phyloP scores from a whole-genome alignment of 2,797 vertebrate species.

The Gymnothorax javanicus region DNA sequence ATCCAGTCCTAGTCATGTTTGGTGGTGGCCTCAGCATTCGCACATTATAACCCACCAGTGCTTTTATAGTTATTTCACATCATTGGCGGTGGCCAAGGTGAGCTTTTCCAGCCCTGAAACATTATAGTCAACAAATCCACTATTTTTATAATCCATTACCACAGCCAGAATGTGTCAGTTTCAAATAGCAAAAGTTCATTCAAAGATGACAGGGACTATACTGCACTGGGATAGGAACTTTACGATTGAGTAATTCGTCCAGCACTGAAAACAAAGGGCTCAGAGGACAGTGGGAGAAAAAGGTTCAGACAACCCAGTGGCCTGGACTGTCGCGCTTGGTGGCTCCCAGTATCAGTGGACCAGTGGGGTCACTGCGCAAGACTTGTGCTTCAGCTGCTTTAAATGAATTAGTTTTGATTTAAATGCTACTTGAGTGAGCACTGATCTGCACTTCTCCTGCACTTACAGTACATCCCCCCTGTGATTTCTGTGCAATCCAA shows the following conservation, averaged over 20 bases:
- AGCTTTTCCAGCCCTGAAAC: neutral
- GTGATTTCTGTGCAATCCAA: neutral
- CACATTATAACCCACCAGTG: neutral
- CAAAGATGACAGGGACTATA: neutral
- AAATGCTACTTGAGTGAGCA: neutral
- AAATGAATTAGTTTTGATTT: constrained; percentile 1
- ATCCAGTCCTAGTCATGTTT: neutral
- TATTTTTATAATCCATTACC: neutral
- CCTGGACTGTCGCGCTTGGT: neutral
- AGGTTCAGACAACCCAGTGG: neutral
- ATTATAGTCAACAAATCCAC: neutral
- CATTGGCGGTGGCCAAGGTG: neutral
- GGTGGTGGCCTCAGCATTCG: neutral
- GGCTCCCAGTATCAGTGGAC: neutral
- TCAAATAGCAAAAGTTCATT: neutral
- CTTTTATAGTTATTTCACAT: neutral
- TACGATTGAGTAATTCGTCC: neutral
- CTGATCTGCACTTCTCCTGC: constrained; percentile 2
- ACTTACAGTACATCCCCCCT: neutral
- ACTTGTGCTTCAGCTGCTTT: neutral
- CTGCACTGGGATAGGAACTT: neutral
- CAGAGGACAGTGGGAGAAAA: neutral
- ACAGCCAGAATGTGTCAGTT: neutral
- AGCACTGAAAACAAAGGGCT: neutral
- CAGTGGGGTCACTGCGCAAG: neutral